Evolutionary conservation across 2,797 vertebrate species (phyloP), one percentile per base, ranked within the genome.

Genomic region (Sebastiscus albofasciatus): DNA sequence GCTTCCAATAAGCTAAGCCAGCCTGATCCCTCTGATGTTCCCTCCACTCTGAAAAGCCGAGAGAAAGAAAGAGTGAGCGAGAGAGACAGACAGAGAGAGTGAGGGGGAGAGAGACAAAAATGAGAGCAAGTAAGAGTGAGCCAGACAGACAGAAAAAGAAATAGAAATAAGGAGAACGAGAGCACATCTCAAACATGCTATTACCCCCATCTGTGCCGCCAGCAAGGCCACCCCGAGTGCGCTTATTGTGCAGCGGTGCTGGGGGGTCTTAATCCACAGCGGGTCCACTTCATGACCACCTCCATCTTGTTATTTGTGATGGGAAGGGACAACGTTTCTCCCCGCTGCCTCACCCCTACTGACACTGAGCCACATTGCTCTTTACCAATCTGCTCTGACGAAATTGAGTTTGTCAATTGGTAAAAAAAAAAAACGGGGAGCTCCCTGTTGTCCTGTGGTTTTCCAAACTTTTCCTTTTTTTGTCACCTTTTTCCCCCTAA

Each of bases 1-100:
- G 93, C 93, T 96, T 94, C 89, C 92, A 95, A 94, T 95, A 94
- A 93, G 75, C 93, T 88, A 88, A 90, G 95, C 94, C 93, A 91
- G 89, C 89, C 94, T 94, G 90, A 94, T 92, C 93, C 92, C 84
- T 94, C 93, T 92, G 92, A 94, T 91, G 93, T 92, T 93, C 90
- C 79, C 90, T 92, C 84, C 86, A 92, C 86, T 89, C 90, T 89
- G 84, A 80, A 92, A 91, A 81, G 88, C 85, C 84, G 87, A 89
- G 73, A 86, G 84, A 90, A 78, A 82, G 85, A 90, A 78, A 83
- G 77, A 84, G 85, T 54, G 68, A 89, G 87, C n/a, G 36, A 86
- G 81, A 49, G 78, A 86, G 86, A 84, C 72, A 77, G 81, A 67
- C 72, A 82, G 75, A 87, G 83, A 58, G 83, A 80, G 70, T 74